Evolutionary conservation across 2,797 vertebrate species (phyloP).

Genomic region (Chiroxiphia lanceolata): DNA sequence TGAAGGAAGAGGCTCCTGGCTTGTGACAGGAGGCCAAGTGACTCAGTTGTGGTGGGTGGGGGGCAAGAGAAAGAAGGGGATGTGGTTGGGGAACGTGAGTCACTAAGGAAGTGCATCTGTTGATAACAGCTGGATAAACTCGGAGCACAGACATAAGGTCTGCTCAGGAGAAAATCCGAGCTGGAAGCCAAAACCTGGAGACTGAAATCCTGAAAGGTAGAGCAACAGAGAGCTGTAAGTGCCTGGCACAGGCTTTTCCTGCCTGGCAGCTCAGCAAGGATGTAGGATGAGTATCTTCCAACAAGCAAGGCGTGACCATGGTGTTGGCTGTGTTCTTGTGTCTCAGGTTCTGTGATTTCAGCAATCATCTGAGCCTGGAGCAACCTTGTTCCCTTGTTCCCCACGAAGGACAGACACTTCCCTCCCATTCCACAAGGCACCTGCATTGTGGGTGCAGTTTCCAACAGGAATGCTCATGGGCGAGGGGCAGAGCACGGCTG

Average conservation of each 20-base stretch:
- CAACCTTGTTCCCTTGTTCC: no score
- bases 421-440: background rate
- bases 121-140: conserved; percentile 17
- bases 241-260: background rate
- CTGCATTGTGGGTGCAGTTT: background rate
- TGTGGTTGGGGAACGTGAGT: conserved; percentile 7
- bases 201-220: background rate
- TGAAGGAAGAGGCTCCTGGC: background rate
- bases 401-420: accelerated
- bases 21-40: conserved; percentile 14
- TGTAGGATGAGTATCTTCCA: background rate
- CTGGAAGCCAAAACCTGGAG: background rate
- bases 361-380: background rate
- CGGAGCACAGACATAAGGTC: background rate
- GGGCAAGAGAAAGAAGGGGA: background rate
- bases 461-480: background rate
- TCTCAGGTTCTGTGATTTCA: background rate
- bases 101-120: background rate
- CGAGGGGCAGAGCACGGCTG: background rate
- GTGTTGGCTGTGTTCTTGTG: background rate
- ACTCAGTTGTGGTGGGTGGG: conserved; percentile 32
- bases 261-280: background rate
- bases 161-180: background rate
- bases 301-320: background rate
- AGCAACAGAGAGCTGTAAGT: background rate